Conservation (phyloP, 2,797 vertebrate species). For the Carapus acus region DNA sequence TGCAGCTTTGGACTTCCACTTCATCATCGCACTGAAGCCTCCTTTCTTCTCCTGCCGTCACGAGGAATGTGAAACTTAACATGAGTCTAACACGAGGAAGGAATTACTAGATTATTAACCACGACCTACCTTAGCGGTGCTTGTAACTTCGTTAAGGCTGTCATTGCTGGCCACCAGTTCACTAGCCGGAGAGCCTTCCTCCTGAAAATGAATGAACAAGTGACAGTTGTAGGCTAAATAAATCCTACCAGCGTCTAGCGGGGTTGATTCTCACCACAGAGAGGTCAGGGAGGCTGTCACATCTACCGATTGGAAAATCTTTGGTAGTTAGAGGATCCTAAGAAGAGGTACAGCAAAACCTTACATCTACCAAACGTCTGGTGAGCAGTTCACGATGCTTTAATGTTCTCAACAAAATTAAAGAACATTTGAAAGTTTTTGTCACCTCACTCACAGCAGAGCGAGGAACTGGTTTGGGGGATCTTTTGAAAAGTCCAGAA, state of each 20-base stretch:
- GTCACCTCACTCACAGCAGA: slow-evolving; percentile 31
- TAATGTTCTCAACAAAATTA: not conserved
- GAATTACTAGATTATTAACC: not conserved
- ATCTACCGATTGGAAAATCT: slow-evolving; percentile 37
- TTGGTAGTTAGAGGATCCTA: slow-evolving; percentile 59
- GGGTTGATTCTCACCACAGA: slow-evolving; percentile 39
- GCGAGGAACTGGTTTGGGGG: slow-evolving; percentile 51
- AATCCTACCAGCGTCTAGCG: too few species aligned
- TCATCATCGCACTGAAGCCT: slow-evolving; percentile 45
- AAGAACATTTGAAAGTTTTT: not conserved
- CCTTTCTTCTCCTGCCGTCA: slow-evolving; percentile 49
- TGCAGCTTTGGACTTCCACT: slow-evolving; percentile 47
- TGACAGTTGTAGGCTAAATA: not conserved
- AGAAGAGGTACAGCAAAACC: too few species aligned
- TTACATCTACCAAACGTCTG: too few species aligned
- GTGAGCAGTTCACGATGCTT: too few species aligned
- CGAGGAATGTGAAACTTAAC: not conserved
- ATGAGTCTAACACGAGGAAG: not conserved
- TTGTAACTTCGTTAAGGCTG: slow-evolving; percentile 29
- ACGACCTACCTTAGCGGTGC: slow-evolving; percentile 34
- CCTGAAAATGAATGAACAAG: slow-evolving; percentile 24
- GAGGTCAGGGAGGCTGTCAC: slow-evolving; percentile 44
- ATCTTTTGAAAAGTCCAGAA: slow-evolving; percentile 55
- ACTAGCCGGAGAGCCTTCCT: slow-evolving; percentile 3
- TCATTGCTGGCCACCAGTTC: slow-evolving; percentile 29